phyloP scores from a whole-genome alignment of 2,113 vertebrate genomes.

The Chascanopsetta lugubris region DNA sequence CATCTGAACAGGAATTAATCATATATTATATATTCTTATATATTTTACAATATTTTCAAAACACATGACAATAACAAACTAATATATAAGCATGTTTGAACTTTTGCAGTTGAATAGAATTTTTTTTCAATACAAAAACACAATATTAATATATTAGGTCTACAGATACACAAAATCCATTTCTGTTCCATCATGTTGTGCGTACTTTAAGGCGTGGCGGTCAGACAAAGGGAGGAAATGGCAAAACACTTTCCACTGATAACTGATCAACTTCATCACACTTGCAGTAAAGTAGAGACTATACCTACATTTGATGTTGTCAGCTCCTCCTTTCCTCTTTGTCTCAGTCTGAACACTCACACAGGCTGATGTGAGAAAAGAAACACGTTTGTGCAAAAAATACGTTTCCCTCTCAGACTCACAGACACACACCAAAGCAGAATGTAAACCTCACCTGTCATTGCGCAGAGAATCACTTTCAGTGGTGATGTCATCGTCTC shows the following conservation, averaged over 20 bases:
- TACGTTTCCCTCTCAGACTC: neutral
- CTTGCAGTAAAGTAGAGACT: neutral
- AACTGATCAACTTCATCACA: neutral
- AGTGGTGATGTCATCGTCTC: conserved; percentile 20
- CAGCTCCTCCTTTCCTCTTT: accelerated
- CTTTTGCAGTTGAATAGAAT: no score
- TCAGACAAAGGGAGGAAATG: neutral
- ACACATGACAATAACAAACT: no score
- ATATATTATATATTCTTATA: no score
- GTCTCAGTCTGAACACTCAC: neutral
- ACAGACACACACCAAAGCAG: neutral
- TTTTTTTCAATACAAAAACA: no score
- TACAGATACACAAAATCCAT: no score
- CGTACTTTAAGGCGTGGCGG: neutral
- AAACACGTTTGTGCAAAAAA: neutral
- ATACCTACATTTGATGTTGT: conserved; percentile 30
- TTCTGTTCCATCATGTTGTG: no score
- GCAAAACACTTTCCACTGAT: neutral
- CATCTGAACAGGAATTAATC: no score
- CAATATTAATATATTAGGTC: no score
- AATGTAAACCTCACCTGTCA: conserved; percentile 38
- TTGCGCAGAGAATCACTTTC: conserved; percentile 2
- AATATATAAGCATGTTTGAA: no score
- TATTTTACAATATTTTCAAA: no score
- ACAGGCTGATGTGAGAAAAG: conserved; percentile 18